A percentile compares a stretch with the other conserved stretches of the same genome.
phyloP scores from a whole-genome alignment of 2,888 invertebrate genomes.

The Nasonia oneida region DNA sequence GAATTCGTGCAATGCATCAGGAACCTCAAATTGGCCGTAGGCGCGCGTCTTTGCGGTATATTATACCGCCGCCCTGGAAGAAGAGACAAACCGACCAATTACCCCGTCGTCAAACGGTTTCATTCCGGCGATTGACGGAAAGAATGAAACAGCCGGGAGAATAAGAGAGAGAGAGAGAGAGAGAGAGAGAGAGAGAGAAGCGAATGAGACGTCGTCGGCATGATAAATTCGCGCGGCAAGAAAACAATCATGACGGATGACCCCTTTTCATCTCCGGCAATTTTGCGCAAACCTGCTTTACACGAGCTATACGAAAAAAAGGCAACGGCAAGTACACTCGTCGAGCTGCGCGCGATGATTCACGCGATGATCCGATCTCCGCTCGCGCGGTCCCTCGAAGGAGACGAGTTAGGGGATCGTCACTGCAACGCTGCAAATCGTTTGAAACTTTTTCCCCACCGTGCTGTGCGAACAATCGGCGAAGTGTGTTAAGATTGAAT shows the following conservation, averaged over 20 bases:
- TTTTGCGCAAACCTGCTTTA: constrained; percentile 5
- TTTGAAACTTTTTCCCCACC: too few species aligned
- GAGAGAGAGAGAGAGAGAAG: background rate
- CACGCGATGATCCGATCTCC: constrained; percentile 30
- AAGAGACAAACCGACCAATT: constrained; percentile 33
- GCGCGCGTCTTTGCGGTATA: background rate
- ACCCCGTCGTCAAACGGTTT: constrained; percentile 25
- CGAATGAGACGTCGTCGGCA: constrained; percentile 15
- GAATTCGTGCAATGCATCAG: background rate
- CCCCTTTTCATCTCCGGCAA: constrained; percentile 28
- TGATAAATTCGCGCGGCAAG: constrained; percentile 36
- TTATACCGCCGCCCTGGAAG: background rate
- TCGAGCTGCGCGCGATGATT: constrained; percentile 18
- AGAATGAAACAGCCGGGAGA: background rate
- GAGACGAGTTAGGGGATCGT: constrained; percentile 24
- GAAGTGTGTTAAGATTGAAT: too few species aligned
- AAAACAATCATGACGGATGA: constrained; percentile 44
- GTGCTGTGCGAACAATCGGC: too few species aligned
- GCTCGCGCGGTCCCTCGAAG: background rate
- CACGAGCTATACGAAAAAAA: background rate
- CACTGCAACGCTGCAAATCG: background rate
- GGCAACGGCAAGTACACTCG: background rate
- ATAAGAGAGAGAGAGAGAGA: background rate
- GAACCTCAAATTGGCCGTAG: constrained; percentile 34
- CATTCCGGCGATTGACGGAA: constrained; percentile 6